A percentile compares a stretch with the other conserved stretches of the same genome.
phyloP scores from a whole-genome alignment of 2,797 vertebrate species.

The Pempheris klunzingeri region DNA sequence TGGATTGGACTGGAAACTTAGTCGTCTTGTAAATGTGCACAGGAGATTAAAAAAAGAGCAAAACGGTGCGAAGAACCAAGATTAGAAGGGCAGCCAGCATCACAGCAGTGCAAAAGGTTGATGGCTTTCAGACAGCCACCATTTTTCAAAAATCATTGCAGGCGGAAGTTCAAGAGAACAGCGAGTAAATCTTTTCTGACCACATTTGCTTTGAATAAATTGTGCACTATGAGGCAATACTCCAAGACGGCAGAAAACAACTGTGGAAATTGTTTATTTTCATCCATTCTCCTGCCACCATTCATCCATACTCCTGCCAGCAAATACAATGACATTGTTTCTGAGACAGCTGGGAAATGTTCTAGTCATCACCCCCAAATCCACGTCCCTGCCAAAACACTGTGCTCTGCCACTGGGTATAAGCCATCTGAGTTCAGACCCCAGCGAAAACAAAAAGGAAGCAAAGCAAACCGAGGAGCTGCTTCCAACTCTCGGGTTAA shows the following conservation, averaged over 20 bases:
- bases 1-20: conserved; percentile 80
- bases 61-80: conserved; percentile 35
- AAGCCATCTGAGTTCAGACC: conserved; percentile 52
- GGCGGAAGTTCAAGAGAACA: conserved; percentile 31
- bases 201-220: conserved; percentile 63
- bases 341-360: conserved; percentile 74
- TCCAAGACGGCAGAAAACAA: conserved; percentile 71
- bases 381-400: conserved; percentile 60
- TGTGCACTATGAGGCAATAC: conserved; percentile 64
- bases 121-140: conserved; percentile 23
- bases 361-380: conserved; percentile 68
- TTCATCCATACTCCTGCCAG: conserved; percentile 74
- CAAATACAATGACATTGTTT: conserved; percentile 77
- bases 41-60: conserved; percentile 34
- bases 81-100: conserved; percentile 9
- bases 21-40: conserved; percentile 49
- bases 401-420: conserved; percentile 45
- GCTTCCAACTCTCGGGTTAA: conserved; percentile 7
- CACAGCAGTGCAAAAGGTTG: conserved; percentile 25
- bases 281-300: conserved; percentile 71
- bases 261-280: conserved; percentile 75
- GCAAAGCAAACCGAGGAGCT: conserved; percentile 11
- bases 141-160: conserved; percentile 52
- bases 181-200: conserved; percentile 53
- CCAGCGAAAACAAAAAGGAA: conserved; percentile 20